Percentiles rank a stretch among this genome's conserved stretches.
Evolutionary conservation across 2,888 invertebrate species (phyloP).

Genomic region (Pollenia griseotomentosa): DNA sequence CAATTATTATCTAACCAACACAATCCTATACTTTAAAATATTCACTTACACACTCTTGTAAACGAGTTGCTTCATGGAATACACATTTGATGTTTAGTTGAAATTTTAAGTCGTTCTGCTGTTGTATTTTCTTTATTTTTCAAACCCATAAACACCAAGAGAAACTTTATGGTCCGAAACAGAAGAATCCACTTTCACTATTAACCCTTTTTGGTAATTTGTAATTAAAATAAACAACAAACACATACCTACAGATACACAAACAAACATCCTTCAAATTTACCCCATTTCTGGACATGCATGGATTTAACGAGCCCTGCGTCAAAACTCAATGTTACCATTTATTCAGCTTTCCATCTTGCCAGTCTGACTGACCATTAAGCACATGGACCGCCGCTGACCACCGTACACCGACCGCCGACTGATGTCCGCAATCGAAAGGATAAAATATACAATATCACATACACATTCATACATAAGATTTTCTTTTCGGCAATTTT

Average conservation of each 20-base stretch:
- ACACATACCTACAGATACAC: constrained; percentile 38
- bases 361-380: constrained; percentile 55
- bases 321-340: constrained; percentile 60
- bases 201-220: constrained; percentile 74
- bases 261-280: constrained; percentile 50
- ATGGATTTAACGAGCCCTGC: constrained; percentile 69
- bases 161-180: constrained; percentile 68
- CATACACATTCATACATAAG: constrained; percentile 42
- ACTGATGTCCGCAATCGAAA: constrained; percentile 67
- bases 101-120: constrained; percentile 23
- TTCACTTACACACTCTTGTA: not conserved
- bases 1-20: constrained; percentile 73
- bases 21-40: constrained; percentile 46
- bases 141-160: constrained; percentile 25
- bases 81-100: constrained; percentile 30
- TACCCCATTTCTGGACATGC: constrained; percentile 70
- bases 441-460: constrained; percentile 65
- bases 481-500: constrained; percentile 67
- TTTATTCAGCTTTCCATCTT: constrained; percentile 32
- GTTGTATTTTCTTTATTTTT: not conserved
- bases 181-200: constrained; percentile 74
- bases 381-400: constrained; percentile 69
- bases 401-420: constrained; percentile 50
- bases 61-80: not conserved
- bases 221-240: constrained; percentile 74